Base-by-base conservation (phyloP, 1,140 invertebrate species). In the Ptiloglossa arizonensis region DNA sequence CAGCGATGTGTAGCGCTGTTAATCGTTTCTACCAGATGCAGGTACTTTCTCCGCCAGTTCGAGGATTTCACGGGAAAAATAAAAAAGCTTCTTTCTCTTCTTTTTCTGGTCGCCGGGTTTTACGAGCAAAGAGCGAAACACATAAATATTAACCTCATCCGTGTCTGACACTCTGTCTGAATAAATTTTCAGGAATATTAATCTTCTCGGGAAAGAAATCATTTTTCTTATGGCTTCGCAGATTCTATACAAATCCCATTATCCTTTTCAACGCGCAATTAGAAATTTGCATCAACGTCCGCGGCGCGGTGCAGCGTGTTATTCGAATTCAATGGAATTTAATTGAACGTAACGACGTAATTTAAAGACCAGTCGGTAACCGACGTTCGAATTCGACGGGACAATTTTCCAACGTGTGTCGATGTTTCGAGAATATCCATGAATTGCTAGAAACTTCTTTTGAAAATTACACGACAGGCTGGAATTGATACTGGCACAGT, bases 21-120 rank as follows among this genome's bases (percentile, higher is more conserved):
- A 64, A 66, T 83, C 57, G 72, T 41, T 77, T 63, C 27, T 52
- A 32, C 8, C 17, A 64, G 41, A 60, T 71, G 52, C 24, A 22
- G 62, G 32, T 69, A 83, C 83, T 85, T 85, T 85, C 82, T 83
- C 81, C 46, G 13, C 13, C 56, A 27, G 41, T 76, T 50, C 44
- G 72, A 69, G 52, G 68, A 77, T 85, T 80, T 83, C 78, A 69
- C 57, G n/a, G 17, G 22, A 44, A 66, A 73, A 66, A 81, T 69
- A 82, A 57, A 52, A 80, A 68, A 48, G 29, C 41, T 52, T 66
- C 62, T 75, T 85, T 70, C 68, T 74, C 60, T 80, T 52, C 41
- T 62, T 68, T 60, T 67, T 66, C 38, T 35, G 0, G 19, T 32
- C 15, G 35, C 11, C 4, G 27, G 32, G 8, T 50, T 72, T 24